Percentiles rank a stretch among this genome's conserved stretches.
These are phyloP conservation scores for Pangasius larnaudii DNA, from an alignment of 2,797 vertebrate species.

Conservation along the genomic window DNA sequence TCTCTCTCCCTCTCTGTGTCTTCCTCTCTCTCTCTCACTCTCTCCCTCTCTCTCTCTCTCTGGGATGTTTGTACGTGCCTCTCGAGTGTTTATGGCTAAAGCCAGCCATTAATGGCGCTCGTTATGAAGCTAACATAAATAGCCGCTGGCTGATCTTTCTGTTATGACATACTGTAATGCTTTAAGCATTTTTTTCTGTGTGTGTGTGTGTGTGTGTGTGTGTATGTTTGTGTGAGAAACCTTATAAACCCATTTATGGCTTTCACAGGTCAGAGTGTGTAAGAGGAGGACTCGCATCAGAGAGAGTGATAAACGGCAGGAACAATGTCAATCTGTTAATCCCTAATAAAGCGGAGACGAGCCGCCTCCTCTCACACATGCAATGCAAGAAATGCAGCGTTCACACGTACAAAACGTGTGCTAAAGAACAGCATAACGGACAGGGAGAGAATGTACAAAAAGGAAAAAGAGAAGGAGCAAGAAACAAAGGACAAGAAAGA, in stretches of 20 bases:
- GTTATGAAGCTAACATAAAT: conserved; percentile 58
- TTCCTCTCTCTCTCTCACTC: not conserved
- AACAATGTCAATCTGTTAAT: conserved; percentile 15
- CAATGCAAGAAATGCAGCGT: not conserved
- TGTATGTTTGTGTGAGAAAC: conserved; percentile 21
- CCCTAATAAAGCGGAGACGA: conserved; percentile 4
- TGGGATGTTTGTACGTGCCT: conserved; percentile 68
- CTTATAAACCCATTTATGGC: conserved; percentile 55
- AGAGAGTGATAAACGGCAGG: not conserved
- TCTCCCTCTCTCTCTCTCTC: conserved; percentile 7
- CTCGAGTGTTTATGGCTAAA: conserved; percentile 73
- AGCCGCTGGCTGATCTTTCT: conserved; percentile 45
- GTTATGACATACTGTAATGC: conserved; percentile 60
- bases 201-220: not conserved
- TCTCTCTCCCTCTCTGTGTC: not conserved
- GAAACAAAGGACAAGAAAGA: not conserved
- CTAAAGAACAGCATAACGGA: not conserved
- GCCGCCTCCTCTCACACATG: not conserved
- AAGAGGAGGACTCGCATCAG: conserved; percentile 18
- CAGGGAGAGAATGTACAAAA: not conserved
- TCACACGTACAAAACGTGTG: not conserved
- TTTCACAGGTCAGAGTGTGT: conserved; percentile 29
- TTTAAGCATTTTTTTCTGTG: conserved; percentile 53
- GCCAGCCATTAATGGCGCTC: conserved; percentile 66
- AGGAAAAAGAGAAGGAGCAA: no score